phyloP scores from a whole-genome alignment of 2,888 invertebrate species.

The Cosmorhoe ocellata region DNA sequence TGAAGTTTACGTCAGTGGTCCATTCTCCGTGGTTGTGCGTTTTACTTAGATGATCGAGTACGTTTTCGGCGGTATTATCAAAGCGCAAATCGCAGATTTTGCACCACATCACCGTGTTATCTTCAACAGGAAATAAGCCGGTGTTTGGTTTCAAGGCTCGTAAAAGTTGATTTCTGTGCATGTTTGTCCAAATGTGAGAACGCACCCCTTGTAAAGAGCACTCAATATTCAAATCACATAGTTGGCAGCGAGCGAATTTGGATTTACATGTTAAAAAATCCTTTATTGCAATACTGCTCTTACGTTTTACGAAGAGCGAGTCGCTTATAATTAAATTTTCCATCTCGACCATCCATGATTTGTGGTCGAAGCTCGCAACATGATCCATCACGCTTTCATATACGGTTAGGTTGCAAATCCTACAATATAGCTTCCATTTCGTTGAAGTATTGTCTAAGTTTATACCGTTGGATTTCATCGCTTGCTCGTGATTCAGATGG shows the following conservation, averaged over 20 bases:
- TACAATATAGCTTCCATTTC: no score
- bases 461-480: no score
- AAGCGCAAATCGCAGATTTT: neutral
- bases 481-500: no score
- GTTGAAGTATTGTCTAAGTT: no score
- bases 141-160: neutral
- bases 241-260: neutral
- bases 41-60: neutral
- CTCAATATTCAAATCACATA: neutral
- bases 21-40: neutral
- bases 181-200: neutral
- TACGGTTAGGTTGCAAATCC: no score
- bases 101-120: conserved; percentile 4
- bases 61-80: neutral
- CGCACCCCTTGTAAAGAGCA: neutral
- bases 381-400: no score
- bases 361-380: no score
- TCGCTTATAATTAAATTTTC: no score
- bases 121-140: neutral
- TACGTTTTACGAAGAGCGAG: neutral
- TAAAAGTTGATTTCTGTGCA: neutral
- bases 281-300: neutral
- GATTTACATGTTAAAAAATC: neutral
- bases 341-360: no score
- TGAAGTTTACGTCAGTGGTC: neutral